Conservation (phyloP, 2,797 vertebrate genomes). For the Micrastur ruficollis region DNA sequence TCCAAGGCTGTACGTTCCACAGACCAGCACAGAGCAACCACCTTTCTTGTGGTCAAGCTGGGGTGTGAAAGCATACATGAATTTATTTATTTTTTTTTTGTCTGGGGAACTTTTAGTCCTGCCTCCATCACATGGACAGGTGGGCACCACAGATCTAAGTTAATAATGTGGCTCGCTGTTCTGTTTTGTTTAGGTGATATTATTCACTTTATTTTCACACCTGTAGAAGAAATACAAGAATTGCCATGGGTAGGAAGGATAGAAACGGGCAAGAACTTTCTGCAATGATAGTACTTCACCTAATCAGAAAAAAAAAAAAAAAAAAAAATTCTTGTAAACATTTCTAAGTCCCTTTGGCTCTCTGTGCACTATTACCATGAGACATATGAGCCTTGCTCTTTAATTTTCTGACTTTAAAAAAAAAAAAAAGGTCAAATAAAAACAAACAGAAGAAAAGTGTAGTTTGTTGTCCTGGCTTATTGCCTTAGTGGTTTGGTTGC, state of each 20-base stretch:
- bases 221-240: neutral
- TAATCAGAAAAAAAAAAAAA: neutral
- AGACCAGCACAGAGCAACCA: neutral
- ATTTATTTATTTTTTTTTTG: neutral
- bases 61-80: neutral
- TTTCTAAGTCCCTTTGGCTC: neutral
- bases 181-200: neutral
- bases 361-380: neutral
- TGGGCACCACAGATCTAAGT: neutral
- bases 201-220: neutral
- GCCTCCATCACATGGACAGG: neutral
- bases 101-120: neutral
- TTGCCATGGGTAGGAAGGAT: neutral
- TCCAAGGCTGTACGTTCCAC: neutral
- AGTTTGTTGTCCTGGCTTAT: neutral
- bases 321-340: neutral
- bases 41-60: neutral
- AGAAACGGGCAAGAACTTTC: neutral
- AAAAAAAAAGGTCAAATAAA: neutral
- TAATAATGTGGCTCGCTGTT: neutral
- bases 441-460: neutral
- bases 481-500: slow-evolving; percentile 22
- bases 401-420: neutral
- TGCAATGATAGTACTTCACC: neutral
- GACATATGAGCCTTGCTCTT: neutral